phyloP scores from a whole-genome alignment of 2,113 vertebrate genomes.

The Passer montanus region DNA sequence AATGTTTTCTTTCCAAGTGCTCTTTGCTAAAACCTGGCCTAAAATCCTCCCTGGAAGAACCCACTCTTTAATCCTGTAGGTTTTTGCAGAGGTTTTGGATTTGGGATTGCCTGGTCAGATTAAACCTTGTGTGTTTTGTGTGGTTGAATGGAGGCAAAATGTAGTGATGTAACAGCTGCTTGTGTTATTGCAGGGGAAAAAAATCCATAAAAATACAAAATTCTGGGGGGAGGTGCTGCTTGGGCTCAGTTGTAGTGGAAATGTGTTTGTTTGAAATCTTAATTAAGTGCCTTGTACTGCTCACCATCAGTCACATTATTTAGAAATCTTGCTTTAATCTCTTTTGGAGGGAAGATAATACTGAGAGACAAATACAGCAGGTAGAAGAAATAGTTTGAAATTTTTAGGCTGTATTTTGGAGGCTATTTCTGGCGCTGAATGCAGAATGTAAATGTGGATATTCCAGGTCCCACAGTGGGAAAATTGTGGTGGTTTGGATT shows the following conservation, averaged over 20 bases:
- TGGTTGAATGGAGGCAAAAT: not conserved
- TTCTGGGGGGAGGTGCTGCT: not conserved
- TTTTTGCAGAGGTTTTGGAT: not conserved
- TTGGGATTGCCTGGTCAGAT: not conserved
- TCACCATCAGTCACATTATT: not conserved
- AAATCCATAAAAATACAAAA: not conserved
- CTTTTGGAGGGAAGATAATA: not conserved
- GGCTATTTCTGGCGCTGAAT: not conserved
- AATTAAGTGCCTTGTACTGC: not conserved
- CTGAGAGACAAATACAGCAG: not conserved
- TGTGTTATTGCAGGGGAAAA: not conserved
- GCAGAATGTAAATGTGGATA: not conserved
- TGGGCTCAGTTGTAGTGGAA: not conserved
- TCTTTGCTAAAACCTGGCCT: not conserved
- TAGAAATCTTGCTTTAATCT: not conserved
- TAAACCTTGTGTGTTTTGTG: not conserved
- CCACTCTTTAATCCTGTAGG: not conserved
- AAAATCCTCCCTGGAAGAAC: not conserved
- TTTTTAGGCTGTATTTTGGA: rapidly evolving
- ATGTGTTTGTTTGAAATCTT: not conserved
- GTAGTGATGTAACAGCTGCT: rapidly evolving
- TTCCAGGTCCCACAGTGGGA: not conserved
- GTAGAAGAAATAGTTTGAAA: not conserved
- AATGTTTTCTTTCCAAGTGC: not conserved
- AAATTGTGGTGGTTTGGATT: not conserved